These are phyloP conservation scores for Plusia festucae DNA, from an alignment of 2,888 invertebrate species.

Conservation along the genomic window DNA sequence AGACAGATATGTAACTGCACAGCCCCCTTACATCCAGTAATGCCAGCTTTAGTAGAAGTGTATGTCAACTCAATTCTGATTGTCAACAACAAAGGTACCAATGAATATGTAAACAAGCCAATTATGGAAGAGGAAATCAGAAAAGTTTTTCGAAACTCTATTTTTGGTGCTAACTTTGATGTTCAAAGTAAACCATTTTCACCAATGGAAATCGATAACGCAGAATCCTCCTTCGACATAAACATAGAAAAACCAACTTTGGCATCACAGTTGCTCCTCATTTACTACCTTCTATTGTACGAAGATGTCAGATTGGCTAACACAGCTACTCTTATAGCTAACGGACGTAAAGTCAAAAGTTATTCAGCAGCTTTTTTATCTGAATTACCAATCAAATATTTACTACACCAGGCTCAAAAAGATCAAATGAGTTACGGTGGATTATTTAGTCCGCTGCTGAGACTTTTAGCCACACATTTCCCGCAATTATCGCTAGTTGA, in stretches of 20 bases:
- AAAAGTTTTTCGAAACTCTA: conserved; percentile 94
- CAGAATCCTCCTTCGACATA: conserved; percentile 85
- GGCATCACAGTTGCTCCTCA: conserved; percentile 95
- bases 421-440: conserved; percentile 97
- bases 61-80: conserved; percentile 97
- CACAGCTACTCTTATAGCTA: conserved; percentile 91
- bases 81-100: conserved; percentile 90
- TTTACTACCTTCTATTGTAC: conserved; percentile 97
- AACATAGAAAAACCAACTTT: conserved; percentile 91
- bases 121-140: conserved; percentile 97
- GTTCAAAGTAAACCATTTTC: conserved; percentile 86
- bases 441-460: conserved; percentile 96
- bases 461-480: conserved; percentile 97
- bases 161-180: conserved; percentile 93
- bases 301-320: conserved; percentile 96
- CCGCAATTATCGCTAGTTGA: conserved; percentile 98
- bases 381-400: conserved; percentile 97
- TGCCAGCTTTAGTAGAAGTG: conserved; percentile 97
- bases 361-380: conserved; percentile 96
- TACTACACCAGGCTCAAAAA: conserved; percentile 97
- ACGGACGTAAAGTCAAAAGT: conserved; percentile 93
- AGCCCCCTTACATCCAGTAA: conserved; percentile 97
- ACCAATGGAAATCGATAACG: conserved; percentile 89
- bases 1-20: conserved; percentile 96
- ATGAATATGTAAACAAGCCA: conserved; percentile 96